Conservation (phyloP, 2,888 invertebrate genomes). For the Formica aserva region DNA sequence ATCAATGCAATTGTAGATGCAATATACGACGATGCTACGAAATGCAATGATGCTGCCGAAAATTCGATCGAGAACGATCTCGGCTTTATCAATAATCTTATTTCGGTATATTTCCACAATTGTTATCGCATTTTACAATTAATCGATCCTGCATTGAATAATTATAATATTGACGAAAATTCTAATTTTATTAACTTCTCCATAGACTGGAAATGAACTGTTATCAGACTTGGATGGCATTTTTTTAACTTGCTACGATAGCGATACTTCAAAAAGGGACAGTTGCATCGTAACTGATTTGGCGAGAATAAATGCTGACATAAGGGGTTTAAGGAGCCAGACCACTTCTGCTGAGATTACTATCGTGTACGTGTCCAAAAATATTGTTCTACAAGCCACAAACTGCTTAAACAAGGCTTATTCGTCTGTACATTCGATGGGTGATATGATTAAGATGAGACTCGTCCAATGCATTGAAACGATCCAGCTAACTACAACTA, state of each 20-base stretch:
- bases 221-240: background rate
- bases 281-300: background rate
- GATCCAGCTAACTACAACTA: background rate
- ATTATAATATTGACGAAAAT: background rate
- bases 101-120: background rate
- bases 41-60: background rate
- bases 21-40: background rate
- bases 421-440: background rate
- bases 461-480: background rate
- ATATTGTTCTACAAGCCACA: background rate
- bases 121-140: background rate
- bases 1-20: rapidly evolving
- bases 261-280: background rate
- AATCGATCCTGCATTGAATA: background rate
- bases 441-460: background rate
- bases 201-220: background rate
- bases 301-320: background rate
- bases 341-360: background rate
- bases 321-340: background rate
- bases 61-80: background rate
- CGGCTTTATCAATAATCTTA: conserved; percentile 6
- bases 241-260: background rate
- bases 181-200: background rate
- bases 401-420: background rate
- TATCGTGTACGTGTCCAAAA: background rate